Evolutionary conservation across 2,797 vertebrate species (phyloP).

Genomic region (Sebastes cheni): DNA sequence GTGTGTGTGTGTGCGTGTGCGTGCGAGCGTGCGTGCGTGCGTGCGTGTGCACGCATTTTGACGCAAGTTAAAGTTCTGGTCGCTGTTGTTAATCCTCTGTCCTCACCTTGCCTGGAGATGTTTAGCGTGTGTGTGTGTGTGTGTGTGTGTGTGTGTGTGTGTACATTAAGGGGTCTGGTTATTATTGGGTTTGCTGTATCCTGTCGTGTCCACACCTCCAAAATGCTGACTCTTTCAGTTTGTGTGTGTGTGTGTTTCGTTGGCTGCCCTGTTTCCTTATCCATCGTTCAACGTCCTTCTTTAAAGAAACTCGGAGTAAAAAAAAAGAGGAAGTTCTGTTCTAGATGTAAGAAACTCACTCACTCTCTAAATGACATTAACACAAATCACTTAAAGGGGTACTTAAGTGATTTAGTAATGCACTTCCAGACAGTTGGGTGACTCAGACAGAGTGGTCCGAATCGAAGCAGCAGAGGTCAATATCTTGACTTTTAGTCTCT

Average conservation of each 20-base stretch:
- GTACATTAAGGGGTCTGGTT: conserved; percentile 44
- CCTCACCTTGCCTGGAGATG: conserved; percentile 37
- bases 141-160: conserved; percentile 18
- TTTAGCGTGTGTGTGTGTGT: conserved; percentile 28
- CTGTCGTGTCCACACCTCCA: conserved; percentile 45
- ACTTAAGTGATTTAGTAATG: neutral
- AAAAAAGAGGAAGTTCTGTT: neutral
- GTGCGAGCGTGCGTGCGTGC: neutral
- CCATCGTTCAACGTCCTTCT: conserved; percentile 17
- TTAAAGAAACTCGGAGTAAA: conserved; percentile 3
- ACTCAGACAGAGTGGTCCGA: neutral
- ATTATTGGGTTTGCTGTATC: conserved; percentile 31
- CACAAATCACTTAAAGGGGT: neutral
- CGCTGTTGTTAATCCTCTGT: conserved; percentile 52
- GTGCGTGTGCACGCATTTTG: neutral
- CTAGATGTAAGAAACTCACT: neutral
- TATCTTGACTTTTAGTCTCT: too few species aligned
- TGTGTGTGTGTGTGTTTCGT: neutral
- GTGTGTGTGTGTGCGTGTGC: conserved; percentile 9
- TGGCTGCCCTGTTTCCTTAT: conserved; percentile 18
- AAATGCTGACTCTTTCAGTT: conserved; percentile 36
- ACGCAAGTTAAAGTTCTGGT: conserved; percentile 32
- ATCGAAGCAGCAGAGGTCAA: neutral
- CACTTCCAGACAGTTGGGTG: neutral
- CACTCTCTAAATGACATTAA: neutral